Base-by-base conservation (phyloP, 2,797 vertebrate species). In the Poeciliopsis turneri region DNA sequence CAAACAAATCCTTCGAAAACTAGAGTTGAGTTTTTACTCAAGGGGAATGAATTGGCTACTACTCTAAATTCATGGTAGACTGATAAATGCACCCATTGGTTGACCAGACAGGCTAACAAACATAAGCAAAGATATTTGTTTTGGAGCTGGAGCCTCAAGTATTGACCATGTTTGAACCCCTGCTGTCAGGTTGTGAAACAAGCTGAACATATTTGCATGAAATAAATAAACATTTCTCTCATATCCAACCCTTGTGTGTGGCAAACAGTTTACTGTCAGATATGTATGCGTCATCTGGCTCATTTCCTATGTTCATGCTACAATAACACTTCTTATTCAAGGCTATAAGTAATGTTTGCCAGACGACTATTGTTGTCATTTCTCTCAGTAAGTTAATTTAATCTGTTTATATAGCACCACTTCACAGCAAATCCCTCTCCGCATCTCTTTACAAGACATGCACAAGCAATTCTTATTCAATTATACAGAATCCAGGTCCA, bases 261-360 rank as follows among this genome's bases (percentile, higher is more conserved):
- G 93, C 92, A 89, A 95, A 94, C 94, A 93, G 93, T 93, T 94
- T 92, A 89, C 87, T 89, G 88, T 92, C 92, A 81, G 94, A 95
- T 94, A 93, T 96, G 94, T 87, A 89, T 72, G 88, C 91, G 90
- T 94, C 94, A 94, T 95, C 93, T 95, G 94, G 89, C 92, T 86
- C 75, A 13, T 82, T 74, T 80, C 70, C 72, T 78, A 80, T 78
- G 45, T 71, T 74, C 82, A 61, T 11, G 12, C 55, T 79, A 59
- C 79, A 73, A 30, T 36, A 41, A 47, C n/a, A 1, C 41, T 8
- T 53, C 74, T 66, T 61, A 18, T 61, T 71, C 36, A 78, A 36
- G 49, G 46, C 84, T 72, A 47, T 15, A 7, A 69, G 47, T 66
- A 28, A 77, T 69, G 49, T 85, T 80, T 61, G 51, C 80, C 5